Evolutionary conservation across 1,140 invertebrate genomes (phyloP), one percentile per base, ranked within the genome.

Genomic region (Himalopsyche phryganea): DNA sequence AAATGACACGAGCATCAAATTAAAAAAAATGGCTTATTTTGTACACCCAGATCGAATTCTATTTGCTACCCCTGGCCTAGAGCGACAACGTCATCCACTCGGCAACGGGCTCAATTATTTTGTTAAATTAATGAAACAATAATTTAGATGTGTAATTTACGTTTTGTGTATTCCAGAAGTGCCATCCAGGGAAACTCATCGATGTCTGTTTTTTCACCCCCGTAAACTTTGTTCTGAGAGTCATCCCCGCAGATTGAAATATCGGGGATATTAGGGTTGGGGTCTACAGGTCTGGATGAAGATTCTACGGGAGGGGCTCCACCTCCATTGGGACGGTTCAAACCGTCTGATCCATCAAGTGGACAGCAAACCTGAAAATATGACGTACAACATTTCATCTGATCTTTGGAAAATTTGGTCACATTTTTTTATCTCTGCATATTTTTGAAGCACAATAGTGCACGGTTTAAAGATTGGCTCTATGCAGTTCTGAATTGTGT

Each of bases 161-260:
- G 67, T 67, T 67, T 72, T 58, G 68, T 56, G 47, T 78, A 78
- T 66, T 73, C 69, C 0, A 79, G 41, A 3, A 77, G 50, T 6
- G 67, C 72, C 71, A 75, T 76, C 76, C 76, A 78, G 9, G 76
- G 75, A 62, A 69, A 77, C 50, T 78, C 74, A 19, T 68, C 71
- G 6, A 76, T 36, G n/a, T 71, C 68, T 0, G 75, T 66, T 10
- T 47, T 51, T 47, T 67, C 61, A 10, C 77, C 77, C 1, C 74
- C 74, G 38, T 65, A 60, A 55, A 79, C 77, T 41, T 64, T 70
- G 48, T 68, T 58, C 13, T 46, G 17, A 2, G 41, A 38, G 38
- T 48, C 36, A 5, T 60, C 32, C 23, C 70, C 71, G 45, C 71
- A 73, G 1, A 51, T 44, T 5, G 45, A 38, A 17, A 10, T 28